These are phyloP conservation scores for Drosophila paracracens DNA, from an alignment of 2,888 invertebrate genomes.

Conservation along the genomic window DNA sequence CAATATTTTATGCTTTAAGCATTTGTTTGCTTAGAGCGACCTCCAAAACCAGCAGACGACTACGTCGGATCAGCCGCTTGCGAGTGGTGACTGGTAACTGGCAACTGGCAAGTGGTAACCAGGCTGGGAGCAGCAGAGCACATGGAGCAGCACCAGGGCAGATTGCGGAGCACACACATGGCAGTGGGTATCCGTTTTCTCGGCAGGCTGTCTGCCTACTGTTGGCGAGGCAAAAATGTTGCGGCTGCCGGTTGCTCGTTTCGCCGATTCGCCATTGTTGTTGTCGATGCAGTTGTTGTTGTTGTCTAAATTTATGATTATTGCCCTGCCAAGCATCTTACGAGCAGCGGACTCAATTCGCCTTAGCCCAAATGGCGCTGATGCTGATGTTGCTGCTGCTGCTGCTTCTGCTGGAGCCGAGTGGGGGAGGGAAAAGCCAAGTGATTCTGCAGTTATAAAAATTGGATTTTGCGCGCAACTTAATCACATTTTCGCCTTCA, in stretches of 20 bases:
- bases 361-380: constrained; percentile 68
- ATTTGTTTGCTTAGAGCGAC: constrained; percentile 81
- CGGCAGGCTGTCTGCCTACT: constrained; percentile 68
- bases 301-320: constrained; percentile 80
- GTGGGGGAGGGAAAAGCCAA: constrained; percentile 70
- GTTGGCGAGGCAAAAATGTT: constrained; percentile 62
- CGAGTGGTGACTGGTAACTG: constrained; percentile 10
- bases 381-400: constrained; percentile 15
- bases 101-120: constrained; percentile 29
- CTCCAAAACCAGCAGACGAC: constrained; percentile 69
- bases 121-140: constrained; percentile 38
- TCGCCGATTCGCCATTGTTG: constrained; percentile 21
- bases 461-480: constrained; percentile 81
- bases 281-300: constrained; percentile 46
- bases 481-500: constrained; percentile 80
- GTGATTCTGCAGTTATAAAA: constrained; percentile 81
- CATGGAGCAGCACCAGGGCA: constrained; percentile 23
- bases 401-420: constrained; percentile 32
- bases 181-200: constrained; percentile 49
- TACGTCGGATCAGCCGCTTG: constrained; percentile 47
- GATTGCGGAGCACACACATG: constrained; percentile 29
- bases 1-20: constrained; percentile 79
- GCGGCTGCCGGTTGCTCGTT: constrained; percentile 66
- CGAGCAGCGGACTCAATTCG: constrained; percentile 79
- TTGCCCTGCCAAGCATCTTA: constrained; percentile 80